Percentiles rank a stretch among this genome's conserved stretches.
Conservation (phyloP, 1,140 invertebrate genomes). For the Caerostris darwini region DNA sequence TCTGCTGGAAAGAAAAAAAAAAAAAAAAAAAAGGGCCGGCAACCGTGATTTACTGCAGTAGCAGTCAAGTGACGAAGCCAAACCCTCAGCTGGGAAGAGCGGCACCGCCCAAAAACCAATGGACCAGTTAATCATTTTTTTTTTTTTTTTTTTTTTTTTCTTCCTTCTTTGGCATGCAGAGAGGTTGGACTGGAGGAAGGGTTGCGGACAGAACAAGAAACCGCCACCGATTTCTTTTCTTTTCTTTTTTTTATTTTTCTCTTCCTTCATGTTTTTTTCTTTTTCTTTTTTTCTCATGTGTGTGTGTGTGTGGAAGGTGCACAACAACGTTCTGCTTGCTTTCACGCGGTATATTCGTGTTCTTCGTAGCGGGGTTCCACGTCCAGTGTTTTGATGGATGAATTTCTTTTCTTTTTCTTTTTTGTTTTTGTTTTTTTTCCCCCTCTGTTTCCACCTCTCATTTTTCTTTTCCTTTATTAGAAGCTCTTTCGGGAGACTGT, state of each 20-base stretch:
- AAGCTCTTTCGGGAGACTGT: conserved; percentile 12
- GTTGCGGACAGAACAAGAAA: conserved; percentile 59
- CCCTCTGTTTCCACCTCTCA: background rate
- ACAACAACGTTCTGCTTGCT: conserved; percentile 60
- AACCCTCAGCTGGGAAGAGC: conserved; percentile 21
- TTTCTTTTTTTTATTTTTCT: background rate
- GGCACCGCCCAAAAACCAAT: conserved; percentile 68
- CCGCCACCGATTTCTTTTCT: conserved; percentile 49
- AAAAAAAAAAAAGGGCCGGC: background rate
- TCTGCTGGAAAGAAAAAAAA: background rate
- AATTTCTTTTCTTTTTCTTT: background rate
- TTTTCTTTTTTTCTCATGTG: background rate
- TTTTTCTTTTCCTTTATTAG: conserved; percentile 43
- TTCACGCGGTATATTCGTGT: conserved; percentile 51
- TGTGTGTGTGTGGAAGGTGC: background rate
- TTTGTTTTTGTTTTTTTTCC: background rate
- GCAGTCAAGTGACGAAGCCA: conserved; percentile 57
- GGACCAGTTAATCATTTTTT: conserved; percentile 67
- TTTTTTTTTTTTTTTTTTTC: conserved; percentile 19
- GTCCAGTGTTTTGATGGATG: conserved; percentile 61
- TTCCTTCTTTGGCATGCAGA: background rate
- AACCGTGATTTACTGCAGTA: conserved; percentile 61
- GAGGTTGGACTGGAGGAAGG: background rate
- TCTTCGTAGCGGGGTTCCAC: conserved; percentile 37
- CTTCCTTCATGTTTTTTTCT: background rate